Base-by-base conservation (phyloP, 2,888 invertebrate genomes). In the Agrotis clavis region DNA sequence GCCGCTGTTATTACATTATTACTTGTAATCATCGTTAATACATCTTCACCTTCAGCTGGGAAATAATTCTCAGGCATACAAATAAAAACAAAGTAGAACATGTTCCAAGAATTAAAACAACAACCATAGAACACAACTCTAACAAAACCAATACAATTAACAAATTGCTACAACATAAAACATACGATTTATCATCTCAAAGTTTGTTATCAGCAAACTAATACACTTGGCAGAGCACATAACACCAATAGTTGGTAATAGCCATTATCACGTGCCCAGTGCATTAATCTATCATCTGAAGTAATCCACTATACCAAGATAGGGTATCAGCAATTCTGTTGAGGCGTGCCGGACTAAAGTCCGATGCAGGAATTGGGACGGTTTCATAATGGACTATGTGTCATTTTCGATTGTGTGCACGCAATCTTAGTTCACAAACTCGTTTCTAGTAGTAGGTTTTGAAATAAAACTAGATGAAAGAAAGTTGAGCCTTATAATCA, bases 301-400 rank as follows among this genome's bases (percentile, higher is more conserved):
- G 82, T 87, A 87, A 88, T 87, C 86, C 83, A 87, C 87, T 86
- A 88, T 81, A 86, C 80, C 51, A 74, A 85, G 85, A 82, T 87
- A 84, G 77, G 81, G 73, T 75, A 81, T 77, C 84, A 53, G 90
- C 91, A 90, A 92, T 92, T 90, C 90, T 90, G 88, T 87, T 82
- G 71, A 85, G 85, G 86, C 86, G 83, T 81, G 85, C 83, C 83
- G 81, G 79, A 77, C 72, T 77, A 67, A 67, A 61, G 54, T 62
- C 70, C 30, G 74, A 71, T 81, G 70, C 57, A 53, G 53, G 65
- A 81, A 84, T 83, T 78, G 72, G 83, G 86, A 76, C 77, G 77
- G 67, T 81, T 81, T 75, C 77, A 77, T 83, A 81, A 84, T 86
- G 73, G 71, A 69, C 70, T 59, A 76, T 85, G 72, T 68, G 74